phyloP scores from a whole-genome alignment of 2,113 vertebrate species.

The Scalopus aquaticus region DNA sequence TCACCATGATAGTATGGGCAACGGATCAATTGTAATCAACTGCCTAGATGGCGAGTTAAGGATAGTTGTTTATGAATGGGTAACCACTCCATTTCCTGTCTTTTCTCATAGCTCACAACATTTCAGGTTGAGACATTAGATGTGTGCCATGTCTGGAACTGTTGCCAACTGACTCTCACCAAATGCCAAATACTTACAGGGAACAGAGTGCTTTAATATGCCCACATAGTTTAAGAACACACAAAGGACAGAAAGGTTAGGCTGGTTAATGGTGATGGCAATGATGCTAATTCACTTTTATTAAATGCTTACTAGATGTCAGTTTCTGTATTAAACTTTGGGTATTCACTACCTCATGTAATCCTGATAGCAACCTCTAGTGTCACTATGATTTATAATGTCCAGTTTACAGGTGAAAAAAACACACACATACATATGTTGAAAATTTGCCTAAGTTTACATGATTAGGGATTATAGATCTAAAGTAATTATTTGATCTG shows the following conservation, averaged over 20 bases:
- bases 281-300: not conserved
- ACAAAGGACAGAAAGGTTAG: not conserved
- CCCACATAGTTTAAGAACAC: not conserved
- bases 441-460: not conserved
- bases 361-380: not conserved
- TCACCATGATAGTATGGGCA: not conserved
- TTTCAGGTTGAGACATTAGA: not conserved
- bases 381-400: not conserved
- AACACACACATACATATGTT: not conserved
- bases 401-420: not conserved
- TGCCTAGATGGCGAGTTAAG: constrained; percentile 12
- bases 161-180: not conserved
- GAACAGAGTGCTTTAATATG: not conserved
- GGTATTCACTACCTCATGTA: not conserved
- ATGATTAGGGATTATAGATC: not conserved
- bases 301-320: not conserved
- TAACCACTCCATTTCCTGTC: not conserved
- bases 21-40: constrained; percentile 56
- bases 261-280: not conserved
- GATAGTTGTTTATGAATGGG: not conserved
- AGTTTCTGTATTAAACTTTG: not conserved
- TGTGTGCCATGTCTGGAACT: not conserved
- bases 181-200: not conserved
- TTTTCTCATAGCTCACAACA: not conserved
- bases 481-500: not conserved